Conservation (phyloP, 2,888 invertebrate genomes). For the Drosophila affinis region DNA sequence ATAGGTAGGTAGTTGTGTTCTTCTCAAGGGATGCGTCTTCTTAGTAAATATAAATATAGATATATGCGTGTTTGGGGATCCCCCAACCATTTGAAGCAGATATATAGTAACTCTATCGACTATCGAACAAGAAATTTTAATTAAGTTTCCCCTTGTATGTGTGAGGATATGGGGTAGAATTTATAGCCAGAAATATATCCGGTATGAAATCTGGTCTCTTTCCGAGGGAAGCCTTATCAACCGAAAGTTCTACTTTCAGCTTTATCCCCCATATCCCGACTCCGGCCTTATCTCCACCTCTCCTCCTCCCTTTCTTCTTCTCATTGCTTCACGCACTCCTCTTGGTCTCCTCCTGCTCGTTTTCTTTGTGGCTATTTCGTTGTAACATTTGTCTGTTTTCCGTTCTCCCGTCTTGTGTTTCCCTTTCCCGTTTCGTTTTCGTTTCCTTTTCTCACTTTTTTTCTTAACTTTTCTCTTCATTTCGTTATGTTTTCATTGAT, state of each 20-base stretch:
- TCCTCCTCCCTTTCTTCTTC: neutral
- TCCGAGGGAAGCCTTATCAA: constrained; percentile 1
- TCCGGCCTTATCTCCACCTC: neutral
- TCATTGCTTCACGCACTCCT: constrained; percentile 3
- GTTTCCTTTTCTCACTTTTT: constrained; percentile 28
- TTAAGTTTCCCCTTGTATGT: neutral
- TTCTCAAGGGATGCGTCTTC: constrained; percentile 33
- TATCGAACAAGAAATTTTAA: constrained; percentile 17
- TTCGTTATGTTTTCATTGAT: constrained; percentile 36
- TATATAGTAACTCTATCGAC: constrained; percentile 11
- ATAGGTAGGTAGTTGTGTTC: constrained; percentile 6
- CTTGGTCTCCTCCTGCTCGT: constrained; percentile 23
- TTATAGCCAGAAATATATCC: neutral
- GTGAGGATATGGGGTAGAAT: neutral
- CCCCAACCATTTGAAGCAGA: constrained; percentile 2
- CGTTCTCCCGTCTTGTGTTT: constrained; percentile 46
- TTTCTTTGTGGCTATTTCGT: constrained; percentile 70
- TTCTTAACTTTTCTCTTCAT: constrained; percentile 22
- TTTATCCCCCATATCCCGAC: constrained; percentile 15
- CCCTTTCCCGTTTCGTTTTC: constrained; percentile 3
- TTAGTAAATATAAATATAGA: constrained; percentile 12
- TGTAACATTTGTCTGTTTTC: constrained; percentile 74
- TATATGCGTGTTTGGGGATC: constrained; percentile 4
- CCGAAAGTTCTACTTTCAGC: constrained; percentile 41
- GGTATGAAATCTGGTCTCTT: neutral